A percentile compares a stretch with the other conserved stretches of the same genome.
Conservation (phyloP, 2,113 vertebrate genomes). For the Paratilapia polleni region DNA sequence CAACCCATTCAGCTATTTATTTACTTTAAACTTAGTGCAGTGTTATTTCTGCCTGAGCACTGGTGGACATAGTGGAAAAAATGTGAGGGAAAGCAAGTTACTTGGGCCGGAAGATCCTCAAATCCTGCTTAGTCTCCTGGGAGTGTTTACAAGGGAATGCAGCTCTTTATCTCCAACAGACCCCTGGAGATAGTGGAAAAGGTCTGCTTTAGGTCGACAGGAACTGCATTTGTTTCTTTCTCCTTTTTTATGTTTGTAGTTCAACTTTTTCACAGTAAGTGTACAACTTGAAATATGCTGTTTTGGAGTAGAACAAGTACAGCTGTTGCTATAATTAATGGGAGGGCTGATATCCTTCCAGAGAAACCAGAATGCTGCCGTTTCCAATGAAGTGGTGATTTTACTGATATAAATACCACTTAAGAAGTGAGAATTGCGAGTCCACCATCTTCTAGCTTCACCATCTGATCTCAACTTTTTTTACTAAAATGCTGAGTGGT, state of each 20-base stretch:
- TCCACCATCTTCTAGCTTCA: too few relatives aligned
- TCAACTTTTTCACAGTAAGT: neutral
- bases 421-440: neutral
- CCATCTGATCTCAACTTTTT: neutral
- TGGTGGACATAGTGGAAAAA: slow-evolving; percentile 13
- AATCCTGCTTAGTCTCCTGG: slow-evolving; percentile 62
- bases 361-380: neutral
- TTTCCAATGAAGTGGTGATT: neutral
- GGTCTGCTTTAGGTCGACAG: neutral
- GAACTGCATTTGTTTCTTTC: neutral
- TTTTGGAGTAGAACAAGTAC: neutral
- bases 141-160: slow-evolving; percentile 43
- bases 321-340: neutral
- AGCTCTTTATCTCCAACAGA: neutral
- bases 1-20: slow-evolving; percentile 24
- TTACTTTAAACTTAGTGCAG: slow-evolving; percentile 27
- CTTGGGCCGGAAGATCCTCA: slow-evolving; percentile 31
- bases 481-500: neutral
- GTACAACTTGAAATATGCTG: neutral
- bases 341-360: neutral
- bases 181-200: neutral
- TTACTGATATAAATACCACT: neutral
- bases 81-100: slow-evolving; percentile 55
- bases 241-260: neutral
- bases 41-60: slow-evolving; percentile 18